Conservation (phyloP, 2,888 invertebrate genomes). For the Tetramorium bicarinatum region DNA sequence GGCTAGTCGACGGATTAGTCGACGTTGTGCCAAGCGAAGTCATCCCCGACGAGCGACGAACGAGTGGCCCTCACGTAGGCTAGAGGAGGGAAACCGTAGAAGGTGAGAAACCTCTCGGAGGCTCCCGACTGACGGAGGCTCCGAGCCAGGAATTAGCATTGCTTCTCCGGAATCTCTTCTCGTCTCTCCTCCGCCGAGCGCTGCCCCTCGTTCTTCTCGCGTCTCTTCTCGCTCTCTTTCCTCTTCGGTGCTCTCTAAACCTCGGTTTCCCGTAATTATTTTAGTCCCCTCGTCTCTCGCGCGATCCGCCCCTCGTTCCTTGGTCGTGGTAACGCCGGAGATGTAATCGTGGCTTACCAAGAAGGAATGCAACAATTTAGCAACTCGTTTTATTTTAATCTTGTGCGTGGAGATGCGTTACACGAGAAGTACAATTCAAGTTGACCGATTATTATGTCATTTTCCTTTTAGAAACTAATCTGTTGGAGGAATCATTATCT, state of each 20-base stretch:
- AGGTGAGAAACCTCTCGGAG: conserved; percentile 86
- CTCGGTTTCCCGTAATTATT: conserved; percentile 69
- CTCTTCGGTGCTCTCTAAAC: conserved; percentile 60
- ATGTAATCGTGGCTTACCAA: conserved; percentile 44
- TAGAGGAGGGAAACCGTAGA: conserved; percentile 85
- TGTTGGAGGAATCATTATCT: not conserved
- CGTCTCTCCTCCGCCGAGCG: conserved; percentile 67
- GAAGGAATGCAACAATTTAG: conserved; percentile 46
- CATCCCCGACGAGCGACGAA: conserved; percentile 66
- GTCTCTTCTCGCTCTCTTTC: conserved; percentile 57
- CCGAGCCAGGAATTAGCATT: conserved; percentile 83
- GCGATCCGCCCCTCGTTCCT: conserved; percentile 32
- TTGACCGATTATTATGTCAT: conserved; percentile 52
- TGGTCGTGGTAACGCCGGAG: conserved; percentile 37
- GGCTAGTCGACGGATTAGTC: conserved; percentile 29
- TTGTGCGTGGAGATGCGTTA: not conserved
- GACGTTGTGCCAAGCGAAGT: conserved; percentile 54
- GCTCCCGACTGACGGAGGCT: conserved; percentile 80
- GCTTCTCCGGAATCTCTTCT: conserved; percentile 82
- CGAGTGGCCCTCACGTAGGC: conserved; percentile 66
- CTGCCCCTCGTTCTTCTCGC: conserved; percentile 61
- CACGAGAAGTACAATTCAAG: conserved; percentile 6
- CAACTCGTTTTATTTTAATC: conserved; percentile 30
- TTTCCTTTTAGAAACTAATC: conserved; percentile 1
- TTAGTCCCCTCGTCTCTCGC: conserved; percentile 54